These are phyloP conservation scores for Calameuta filiformis DNA, from an alignment of 2,888 invertebrate species.

Conservation along the genomic window DNA sequence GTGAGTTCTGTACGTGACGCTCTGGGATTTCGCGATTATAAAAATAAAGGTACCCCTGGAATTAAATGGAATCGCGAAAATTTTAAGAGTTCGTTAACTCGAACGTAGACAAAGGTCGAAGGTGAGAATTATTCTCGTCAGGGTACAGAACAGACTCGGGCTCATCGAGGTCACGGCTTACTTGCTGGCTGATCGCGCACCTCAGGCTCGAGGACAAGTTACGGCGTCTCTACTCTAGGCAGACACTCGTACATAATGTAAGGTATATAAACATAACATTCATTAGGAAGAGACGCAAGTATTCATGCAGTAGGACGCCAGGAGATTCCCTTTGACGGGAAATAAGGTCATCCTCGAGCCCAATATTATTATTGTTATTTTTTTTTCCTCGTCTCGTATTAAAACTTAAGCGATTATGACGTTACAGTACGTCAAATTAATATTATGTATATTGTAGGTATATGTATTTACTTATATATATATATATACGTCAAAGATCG, in stretches of 20 bases:
- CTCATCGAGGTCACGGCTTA: slow-evolving; percentile 42
- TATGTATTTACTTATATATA: slow-evolving; percentile 9
- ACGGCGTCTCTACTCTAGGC: slow-evolving; percentile 53
- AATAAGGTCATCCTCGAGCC: slow-evolving; percentile 62
- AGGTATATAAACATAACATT: slow-evolving; percentile 46
- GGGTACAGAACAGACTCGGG: slow-evolving; percentile 64
- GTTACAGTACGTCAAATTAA: slow-evolving; percentile 20
- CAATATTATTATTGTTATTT: slow-evolving; percentile 52
- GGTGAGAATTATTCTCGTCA: slow-evolving; percentile 46
- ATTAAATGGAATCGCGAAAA: background rate
- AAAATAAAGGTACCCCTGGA: background rate
- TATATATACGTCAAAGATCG: slow-evolving; percentile 9
- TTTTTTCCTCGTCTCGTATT: slow-evolving; percentile 18
- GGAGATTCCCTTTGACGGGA: slow-evolving; percentile 8
- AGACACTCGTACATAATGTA: slow-evolving; percentile 45
- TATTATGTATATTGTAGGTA: slow-evolving; percentile 17
- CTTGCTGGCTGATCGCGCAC: slow-evolving; percentile 58
- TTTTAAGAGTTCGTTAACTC: background rate
- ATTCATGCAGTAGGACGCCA: slow-evolving; percentile 27
- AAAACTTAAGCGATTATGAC: slow-evolving; percentile 15
- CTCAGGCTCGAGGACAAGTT: slow-evolving; percentile 66
- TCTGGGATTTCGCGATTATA: slow-evolving; percentile 11
- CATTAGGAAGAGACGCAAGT: slow-evolving; percentile 18
- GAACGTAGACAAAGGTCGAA: slow-evolving; percentile 7
- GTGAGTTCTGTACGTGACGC: slow-evolving; percentile 63